A percentile compares a stretch with the other conserved stretches of the same genome.
Conservation (phyloP, 2,888 invertebrate species). For the Philereme transversata region DNA sequence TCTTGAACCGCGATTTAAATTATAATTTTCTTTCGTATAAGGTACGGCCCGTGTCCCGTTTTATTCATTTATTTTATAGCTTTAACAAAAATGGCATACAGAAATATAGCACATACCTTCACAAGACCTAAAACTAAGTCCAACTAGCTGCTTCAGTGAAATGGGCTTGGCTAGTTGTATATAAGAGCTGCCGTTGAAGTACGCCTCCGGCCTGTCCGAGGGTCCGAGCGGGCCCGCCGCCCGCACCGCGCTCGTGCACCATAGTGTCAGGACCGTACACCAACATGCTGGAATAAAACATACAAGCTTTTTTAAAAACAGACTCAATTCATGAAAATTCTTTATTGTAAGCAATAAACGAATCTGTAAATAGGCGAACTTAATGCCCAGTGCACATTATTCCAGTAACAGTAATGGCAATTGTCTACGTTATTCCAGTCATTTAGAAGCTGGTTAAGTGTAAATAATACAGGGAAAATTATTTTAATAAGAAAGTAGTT, state of each 20-base stretch:
- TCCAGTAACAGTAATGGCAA: too few species aligned
- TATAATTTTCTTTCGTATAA: not conserved
- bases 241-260: slow-evolving; percentile 43
- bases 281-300: slow-evolving; percentile 49
- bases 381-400: too few species aligned
- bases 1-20: slow-evolving; percentile 5
- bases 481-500: too few species aligned
- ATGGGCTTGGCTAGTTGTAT: slow-evolving; percentile 88
- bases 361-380: too few species aligned
- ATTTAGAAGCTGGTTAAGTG: too few species aligned
- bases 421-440: too few species aligned
- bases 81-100: not conserved
- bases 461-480: too few species aligned
- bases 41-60: not conserved
- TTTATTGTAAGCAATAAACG: too few species aligned
- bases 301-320: not conserved
- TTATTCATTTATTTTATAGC: not conserved
- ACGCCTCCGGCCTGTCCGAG: slow-evolving; percentile 89
- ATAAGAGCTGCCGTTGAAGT: slow-evolving; percentile 92
- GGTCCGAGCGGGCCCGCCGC: slow-evolving; percentile 75
- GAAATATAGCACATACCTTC: slow-evolving; percentile 80
- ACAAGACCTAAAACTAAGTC: slow-evolving; percentile 92
- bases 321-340: too few species aligned
- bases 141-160: slow-evolving; percentile 91
- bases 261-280: slow-evolving; percentile 42